Base-by-base conservation (phyloP, 2,888 invertebrate genomes). In the Bugula neritina region DNA sequence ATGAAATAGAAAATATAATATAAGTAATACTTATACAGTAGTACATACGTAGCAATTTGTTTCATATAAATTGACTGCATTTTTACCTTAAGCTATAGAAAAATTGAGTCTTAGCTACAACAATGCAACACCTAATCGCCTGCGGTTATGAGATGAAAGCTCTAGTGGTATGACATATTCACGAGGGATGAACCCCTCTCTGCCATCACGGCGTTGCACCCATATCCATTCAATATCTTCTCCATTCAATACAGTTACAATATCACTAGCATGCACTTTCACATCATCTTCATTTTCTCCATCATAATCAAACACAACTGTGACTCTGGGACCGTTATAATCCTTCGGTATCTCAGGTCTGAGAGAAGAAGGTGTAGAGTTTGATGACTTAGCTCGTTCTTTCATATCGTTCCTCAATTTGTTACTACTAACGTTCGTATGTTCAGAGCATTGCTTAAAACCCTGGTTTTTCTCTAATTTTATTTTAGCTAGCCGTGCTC, bases 161-260 rank as follows among this genome's bases (percentile, higher is more conserved):
- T 63, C 63, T 34, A 63, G 27, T 13, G 63, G 63, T 25, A 63
- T 63, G 27, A 63, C 70, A 54, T 29, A 54, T 25, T 70, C 70
- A 29, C 70, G 21, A 2, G 70, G 70, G 23, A 70, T 70, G 25
- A 70, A 70, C 2, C 70, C 70, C 52, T 70, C 70, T 23, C 25
- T 54, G 10, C 70, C 70, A 29, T 70, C 70, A 43, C 70, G 2
- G 10, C 54, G 2, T 29, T 70, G 70, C 52, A 70, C 70, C 70
- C 70, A 70, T 54, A 70, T 43, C 70, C 70, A 70, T 29, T 70
- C 52, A n/a, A 54, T 43, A 29, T 70, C 70, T 17, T 70, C 70
- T n/a, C 54, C 23, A 25, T 70, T 70, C 3, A 70, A 31, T 54
- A 70, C 70, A 27, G 52, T 54, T 5, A 70, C 70, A n/a, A 43